phyloP scores from a whole-genome alignment of 2,888 invertebrate genomes.

The Cepaea hortensis region DNA sequence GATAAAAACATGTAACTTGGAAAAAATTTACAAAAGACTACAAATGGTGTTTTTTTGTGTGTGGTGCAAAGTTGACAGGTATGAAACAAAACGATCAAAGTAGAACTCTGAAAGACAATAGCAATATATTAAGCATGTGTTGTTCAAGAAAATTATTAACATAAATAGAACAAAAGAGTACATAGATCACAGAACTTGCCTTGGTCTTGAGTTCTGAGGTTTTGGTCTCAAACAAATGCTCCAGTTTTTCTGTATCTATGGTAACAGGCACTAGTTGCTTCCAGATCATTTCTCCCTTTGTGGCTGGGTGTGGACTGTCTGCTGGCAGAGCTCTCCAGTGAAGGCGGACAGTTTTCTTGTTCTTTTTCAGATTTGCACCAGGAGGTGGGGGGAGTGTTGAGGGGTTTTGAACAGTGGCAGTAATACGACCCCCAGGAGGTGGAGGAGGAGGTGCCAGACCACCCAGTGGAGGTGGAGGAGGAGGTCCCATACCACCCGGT shows the following conservation, averaged over 20 bases:
- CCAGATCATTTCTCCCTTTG: constrained; percentile 73
- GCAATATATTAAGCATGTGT: neutral
- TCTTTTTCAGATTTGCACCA: constrained; percentile 76
- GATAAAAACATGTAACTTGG: no score
- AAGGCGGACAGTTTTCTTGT: constrained; percentile 94
- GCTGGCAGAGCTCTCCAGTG: constrained; percentile 93
- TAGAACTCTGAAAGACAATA: neutral
- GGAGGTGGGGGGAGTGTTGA: constrained; percentile 70
- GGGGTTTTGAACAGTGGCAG: constrained; percentile 56
- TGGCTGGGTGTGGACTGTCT: constrained; percentile 58
- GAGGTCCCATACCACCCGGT: constrained; percentile 55
- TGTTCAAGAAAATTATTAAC: neutral
- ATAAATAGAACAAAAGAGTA: neutral
- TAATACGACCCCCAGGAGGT: constrained; percentile 45
- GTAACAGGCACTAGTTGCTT: constrained; percentile 80
- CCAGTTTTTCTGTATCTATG: constrained; percentile 93
- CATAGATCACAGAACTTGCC: constrained; percentile 79
- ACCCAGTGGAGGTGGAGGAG: constrained; percentile 62
- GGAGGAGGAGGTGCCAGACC: constrained; percentile 51
- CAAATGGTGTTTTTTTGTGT: no score
- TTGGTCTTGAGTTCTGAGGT: constrained; percentile 96
- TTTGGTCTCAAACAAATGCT: constrained; percentile 96
- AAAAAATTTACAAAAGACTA: no score
- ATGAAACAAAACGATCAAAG: no score
- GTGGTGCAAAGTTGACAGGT: no score